These are phyloP conservation scores for Ellobius talpinus DNA, from an alignment of 2,113 vertebrate genomes.

Conservation along the genomic window DNA sequence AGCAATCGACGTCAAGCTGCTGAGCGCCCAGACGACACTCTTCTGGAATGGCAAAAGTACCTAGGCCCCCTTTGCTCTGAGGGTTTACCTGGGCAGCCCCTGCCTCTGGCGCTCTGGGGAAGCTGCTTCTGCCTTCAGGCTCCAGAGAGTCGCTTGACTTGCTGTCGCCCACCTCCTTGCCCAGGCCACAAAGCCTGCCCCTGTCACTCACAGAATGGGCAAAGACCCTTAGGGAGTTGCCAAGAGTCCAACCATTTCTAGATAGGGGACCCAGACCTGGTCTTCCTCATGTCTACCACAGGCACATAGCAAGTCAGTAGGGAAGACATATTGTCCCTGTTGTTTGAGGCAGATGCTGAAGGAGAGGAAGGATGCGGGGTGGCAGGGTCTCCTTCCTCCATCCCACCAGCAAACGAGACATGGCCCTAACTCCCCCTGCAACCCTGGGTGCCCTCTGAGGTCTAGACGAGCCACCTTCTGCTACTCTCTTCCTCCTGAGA, in stretches of 20 bases:
- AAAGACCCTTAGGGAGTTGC: not conserved
- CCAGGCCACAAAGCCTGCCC: not conserved
- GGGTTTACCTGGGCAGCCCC: rapidly evolving
- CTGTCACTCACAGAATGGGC: not conserved
- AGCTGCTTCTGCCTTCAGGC: not conserved
- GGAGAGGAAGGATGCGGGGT: no score
- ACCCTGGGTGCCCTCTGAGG: not conserved
- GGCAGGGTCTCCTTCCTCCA: rapidly evolving
- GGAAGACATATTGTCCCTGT: rapidly evolving
- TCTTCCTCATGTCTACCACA: not conserved
- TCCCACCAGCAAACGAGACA: not conserved
- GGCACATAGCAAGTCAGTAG: not conserved
- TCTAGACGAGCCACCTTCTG: rapidly evolving
- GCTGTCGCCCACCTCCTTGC: rapidly evolving
- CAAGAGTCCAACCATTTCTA: not conserved
- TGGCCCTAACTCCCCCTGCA: rapidly evolving
- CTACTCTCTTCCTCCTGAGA: not conserved
- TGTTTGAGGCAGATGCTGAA: rapidly evolving
- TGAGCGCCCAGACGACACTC: slow-evolving; percentile 74
- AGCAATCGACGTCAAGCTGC: slow-evolving; percentile 76
- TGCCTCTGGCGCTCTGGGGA: rapidly evolving
- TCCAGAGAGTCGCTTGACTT: rapidly evolving
- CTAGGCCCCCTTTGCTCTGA: rapidly evolving
- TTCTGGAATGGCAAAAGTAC: slow-evolving; percentile 88
- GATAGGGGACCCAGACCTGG: rapidly evolving